Base-by-base conservation (phyloP, 23 tunicate genomes). In the Clavelina lepadiformis region DNA sequence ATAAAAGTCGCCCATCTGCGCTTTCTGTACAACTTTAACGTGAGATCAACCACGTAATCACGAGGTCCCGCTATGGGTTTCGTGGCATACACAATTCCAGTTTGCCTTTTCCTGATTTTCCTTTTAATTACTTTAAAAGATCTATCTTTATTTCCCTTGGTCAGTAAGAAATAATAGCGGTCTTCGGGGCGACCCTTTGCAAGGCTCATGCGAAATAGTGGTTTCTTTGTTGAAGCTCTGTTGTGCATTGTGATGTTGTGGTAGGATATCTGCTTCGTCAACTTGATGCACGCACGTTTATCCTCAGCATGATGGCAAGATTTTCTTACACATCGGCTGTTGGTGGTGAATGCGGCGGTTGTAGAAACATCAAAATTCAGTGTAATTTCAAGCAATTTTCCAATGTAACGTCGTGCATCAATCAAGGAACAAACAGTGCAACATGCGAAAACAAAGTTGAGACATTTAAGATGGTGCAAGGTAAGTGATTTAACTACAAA, bases 1-100 rank as follows among this genome's bases (percentile, higher is more conserved):
- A 89, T 38, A 57, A 67, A 81, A 28, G 78, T 75, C 45, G 80
- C 56, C 83, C 76, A 75, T 8, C 83, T 71, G 8, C 89, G 79
- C 58, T 68, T 56, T 34, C 97, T 44, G 63, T 61, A 75, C 57
- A 89, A 38, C 58, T 75, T 80, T 38, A 89, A 73, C 30, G 83
- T 89, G 51, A 89, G 76, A 33, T 89, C 97, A 52, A 89, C 46
- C 21, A 64, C 77, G 56, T 75, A 89, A 41, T 89, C 89, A 27
- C 57, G 61, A 2, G 97, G 97, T 2, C 97, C 97, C 29, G 2
- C 33, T 6, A 89, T 60, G 20, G 28, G 56, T 47, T 50, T 46
- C 57, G 82, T 85, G 8, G 97, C 58, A 28, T 69, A 89, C 13
- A 89, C 83, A 19, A 89, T 65, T 0, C 97, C 97, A 28, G 83